These are phyloP conservation scores for Caenorhabditis sp. DNA, from an alignment of 2,888 invertebrate species.

Conservation along the genomic window DNA sequence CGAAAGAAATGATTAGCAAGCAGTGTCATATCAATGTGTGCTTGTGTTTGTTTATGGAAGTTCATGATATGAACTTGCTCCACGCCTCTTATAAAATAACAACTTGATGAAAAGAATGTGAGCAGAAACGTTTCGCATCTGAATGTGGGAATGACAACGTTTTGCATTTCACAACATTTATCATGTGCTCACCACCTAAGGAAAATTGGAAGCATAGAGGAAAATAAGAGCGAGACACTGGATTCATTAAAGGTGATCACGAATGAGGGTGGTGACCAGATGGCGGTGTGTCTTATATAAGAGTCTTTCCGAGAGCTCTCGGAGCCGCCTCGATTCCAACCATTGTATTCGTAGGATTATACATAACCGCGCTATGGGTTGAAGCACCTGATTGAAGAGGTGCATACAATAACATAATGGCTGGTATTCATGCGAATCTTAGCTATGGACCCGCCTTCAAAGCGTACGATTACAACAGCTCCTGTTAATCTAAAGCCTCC, in stretches of 20 bases:
- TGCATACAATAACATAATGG: constrained; percentile 59
- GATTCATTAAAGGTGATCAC: constrained; percentile 43
- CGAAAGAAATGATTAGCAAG: constrained; percentile 56
- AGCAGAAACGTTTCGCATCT: constrained; percentile 8
- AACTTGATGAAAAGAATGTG: constrained; percentile 5
- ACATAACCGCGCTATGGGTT: constrained; percentile 34
- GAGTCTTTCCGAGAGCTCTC: neutral
- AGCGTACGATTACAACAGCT: constrained; percentile 54
- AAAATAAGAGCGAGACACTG: constrained; percentile 32
- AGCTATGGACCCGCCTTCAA: constrained; percentile 10
- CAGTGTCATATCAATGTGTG: constrained; percentile 52
- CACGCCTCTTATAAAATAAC: constrained; percentile 25
- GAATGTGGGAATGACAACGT: neutral
- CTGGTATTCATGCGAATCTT: constrained; percentile 48
- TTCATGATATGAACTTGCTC: constrained; percentile 45
- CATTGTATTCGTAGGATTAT: constrained; percentile 55
- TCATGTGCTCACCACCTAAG: too few species aligned
- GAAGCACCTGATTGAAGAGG: constrained; percentile 47
- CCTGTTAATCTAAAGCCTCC: constrained; percentile 51
- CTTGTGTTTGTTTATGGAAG: constrained; percentile 57
- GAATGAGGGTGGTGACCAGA: constrained; percentile 25
- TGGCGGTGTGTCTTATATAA: constrained; percentile 23
- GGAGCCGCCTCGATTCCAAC: constrained; percentile 42
- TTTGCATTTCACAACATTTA: constrained; percentile 14
- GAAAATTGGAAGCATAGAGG: constrained; percentile 34